phyloP scores from a whole-genome alignment of 2,888 invertebrate species.

The Pachliopta kotzebuea region DNA sequence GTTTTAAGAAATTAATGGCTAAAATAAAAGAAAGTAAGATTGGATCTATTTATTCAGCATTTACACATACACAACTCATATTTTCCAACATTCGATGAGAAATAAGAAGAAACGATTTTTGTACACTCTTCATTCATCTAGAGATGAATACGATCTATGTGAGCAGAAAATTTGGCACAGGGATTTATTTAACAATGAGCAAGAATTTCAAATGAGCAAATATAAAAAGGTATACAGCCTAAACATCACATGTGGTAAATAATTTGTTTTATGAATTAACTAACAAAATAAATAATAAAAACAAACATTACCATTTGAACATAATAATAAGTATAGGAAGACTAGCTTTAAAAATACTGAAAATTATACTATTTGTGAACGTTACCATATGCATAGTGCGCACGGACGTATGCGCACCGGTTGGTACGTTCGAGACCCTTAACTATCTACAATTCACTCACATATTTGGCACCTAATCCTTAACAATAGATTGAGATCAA shows the following conservation, averaged over 20 bases:
- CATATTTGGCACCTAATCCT: constrained; percentile 40
- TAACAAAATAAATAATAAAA: constrained; percentile 23
- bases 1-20: constrained; percentile 2
- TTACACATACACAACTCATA: constrained; percentile 27
- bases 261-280: constrained; percentile 15
- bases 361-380: constrained; percentile 10
- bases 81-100: constrained; percentile 25
- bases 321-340: constrained; percentile 16
- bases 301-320: constrained; percentile 2
- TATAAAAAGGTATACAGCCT: constrained; percentile 10
- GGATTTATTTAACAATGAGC: constrained; percentile 25
- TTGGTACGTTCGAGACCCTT: constrained; percentile 22
- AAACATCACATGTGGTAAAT: constrained; percentile 1
- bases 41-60: constrained; percentile 30
- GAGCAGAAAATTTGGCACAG: constrained; percentile 48
- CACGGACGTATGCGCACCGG: neutral
- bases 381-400: constrained; percentile 10
- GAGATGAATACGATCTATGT: constrained; percentile 35
- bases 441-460: constrained; percentile 31
- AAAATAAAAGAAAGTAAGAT: constrained; percentile 26
- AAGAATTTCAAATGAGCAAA: constrained; percentile 25
- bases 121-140: constrained; percentile 33
- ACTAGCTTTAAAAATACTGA: constrained; percentile 25
- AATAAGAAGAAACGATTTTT: constrained; percentile 24
- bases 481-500: constrained; percentile 36